Base-by-base conservation (phyloP, 2,888 invertebrate species). In the Scaptomyza polygonia region DNA sequence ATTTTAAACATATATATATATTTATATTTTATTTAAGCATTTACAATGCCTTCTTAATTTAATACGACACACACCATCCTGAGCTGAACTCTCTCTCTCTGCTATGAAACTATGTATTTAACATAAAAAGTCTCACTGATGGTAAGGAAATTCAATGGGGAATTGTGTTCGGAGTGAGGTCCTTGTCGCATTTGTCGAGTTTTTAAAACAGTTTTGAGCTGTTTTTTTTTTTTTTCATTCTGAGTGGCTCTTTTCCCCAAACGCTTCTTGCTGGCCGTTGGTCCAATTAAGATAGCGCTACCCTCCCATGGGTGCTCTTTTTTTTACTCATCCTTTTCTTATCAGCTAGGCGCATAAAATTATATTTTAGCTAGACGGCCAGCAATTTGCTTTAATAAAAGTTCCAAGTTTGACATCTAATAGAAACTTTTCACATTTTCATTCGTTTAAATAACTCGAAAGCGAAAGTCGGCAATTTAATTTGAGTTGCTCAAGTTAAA, bases 1-100 rank as follows among this genome's bases (percentile, higher is more conserved):
- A 66, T 73, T 72, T 72, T 74, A 64, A 53, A 59, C 69, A 74
- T 59, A 53, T 56, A 74, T n/a, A n/a, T n/a, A n/a, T n/a, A n/a
- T n/a, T n/a, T n/a, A 62, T 66, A 67, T 84, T 84, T 84, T 87
- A 87, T 87, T 87, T 69, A 78, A 73, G 85, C 79, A 78, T 87
- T 81, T 79, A 72, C 79, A 78, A 85, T 87, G 76, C 57, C 68
- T 61, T 78, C 71, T 81, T 87, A 82, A 84, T 84, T 84, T 85
- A 82, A 84, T 86, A 80, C 73, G 76, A 69, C 59, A 44, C 16
- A 48, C 39, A 14, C 40, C 9, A 14, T 43, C 43, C 54, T 52
- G 29, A 8, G 34, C 34, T 44, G 11, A 42, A 32, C 34, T 51
- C 51, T n/a, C 32, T 16, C 36, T n/a, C n/a, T n/a, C n/a, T n/a